Base-by-base conservation (phyloP, 2,797 vertebrate species). In the Antennarius maculatus region DNA sequence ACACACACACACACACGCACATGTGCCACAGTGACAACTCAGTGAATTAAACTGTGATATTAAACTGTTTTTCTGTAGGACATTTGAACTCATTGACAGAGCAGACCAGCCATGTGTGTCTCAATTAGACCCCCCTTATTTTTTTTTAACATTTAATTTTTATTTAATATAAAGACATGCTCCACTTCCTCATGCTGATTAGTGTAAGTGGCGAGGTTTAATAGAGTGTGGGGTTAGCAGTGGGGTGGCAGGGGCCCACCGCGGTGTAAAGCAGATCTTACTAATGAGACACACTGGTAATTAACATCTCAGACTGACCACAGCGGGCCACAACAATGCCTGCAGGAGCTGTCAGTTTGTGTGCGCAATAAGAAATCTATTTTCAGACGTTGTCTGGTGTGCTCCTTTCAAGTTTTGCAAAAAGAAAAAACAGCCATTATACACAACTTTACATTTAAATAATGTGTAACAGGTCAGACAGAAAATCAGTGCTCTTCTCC, bases 171-270 rank as follows among this genome's bases (percentile, higher is more conserved):
- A 88, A 90, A 88, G 81, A 83, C 87, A 67, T 59, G 81, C 78
- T 80, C 74, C 69, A 58, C 80, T 76, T 84, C 76, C 77, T 86
- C 77, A 84, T 57, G 42, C 88, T 92, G 88, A 93, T 93, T 92
- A 91, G 88, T 73, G 80, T 93, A 93, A 93, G 92, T 92, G 90
- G 91, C 86, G 83, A 89, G 86, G 91, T 92, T 91, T 92, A 89
- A 87, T 83, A 78, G 84, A 73, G 84, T 85, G 86, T 65, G 17
- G 82, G 88, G 83, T 82, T 83, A 88, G 86, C 88, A 86, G 83
- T 77, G 78, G 85, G 88, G 80, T 76, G 82, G 82, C 80, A 61
- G 41, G 71, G 85, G 80, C 85, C 78, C 78, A 87, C 90, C 39
- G 80, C 92, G 87, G 92, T 46, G 89, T 90, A 90, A 92, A 90